These are phyloP conservation scores for Scaptomyza cyrtandrae DNA, from an alignment of 2,888 invertebrate genomes.

Conservation along the genomic window DNA sequence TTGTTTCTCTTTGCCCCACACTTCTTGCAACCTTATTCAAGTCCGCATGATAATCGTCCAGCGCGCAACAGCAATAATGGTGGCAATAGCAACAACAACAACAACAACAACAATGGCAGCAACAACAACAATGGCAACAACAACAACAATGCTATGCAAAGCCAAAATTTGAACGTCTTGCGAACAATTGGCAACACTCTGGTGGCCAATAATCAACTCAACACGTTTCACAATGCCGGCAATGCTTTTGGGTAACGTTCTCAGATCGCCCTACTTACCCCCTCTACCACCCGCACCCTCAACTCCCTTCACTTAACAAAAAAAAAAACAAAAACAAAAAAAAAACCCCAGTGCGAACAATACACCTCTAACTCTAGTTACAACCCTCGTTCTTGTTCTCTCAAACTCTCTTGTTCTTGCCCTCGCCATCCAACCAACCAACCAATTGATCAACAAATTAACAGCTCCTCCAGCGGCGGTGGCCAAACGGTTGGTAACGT, in stretches of 20 bases:
- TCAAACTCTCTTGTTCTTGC: constrained; percentile 44
- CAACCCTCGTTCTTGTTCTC: constrained; percentile 72
- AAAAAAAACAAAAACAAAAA: too few relatives aligned
- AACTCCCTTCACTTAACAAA: not conserved
- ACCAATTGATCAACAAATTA: constrained; percentile 20
- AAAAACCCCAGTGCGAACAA: constrained; percentile 35
- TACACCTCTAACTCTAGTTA: constrained; percentile 68
- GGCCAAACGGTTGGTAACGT: constrained; percentile 83
- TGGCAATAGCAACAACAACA: constrained; percentile 61
- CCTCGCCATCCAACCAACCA: constrained; percentile 31
- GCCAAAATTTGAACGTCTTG: constrained; percentile 83
- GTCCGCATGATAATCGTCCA: constrained; percentile 83
- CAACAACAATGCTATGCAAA: constrained; percentile 70
- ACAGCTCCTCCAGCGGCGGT: constrained; percentile 83
- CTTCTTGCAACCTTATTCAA: constrained; percentile 29
- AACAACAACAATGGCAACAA: constrained; percentile 61
- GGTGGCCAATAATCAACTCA: constrained; percentile 84
- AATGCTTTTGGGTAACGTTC: constrained; percentile 84
- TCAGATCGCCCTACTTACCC: constrained; percentile 75
- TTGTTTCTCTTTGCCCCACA: constrained; percentile 42
- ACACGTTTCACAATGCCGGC: constrained; percentile 84
- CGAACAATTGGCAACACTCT: constrained; percentile 84
- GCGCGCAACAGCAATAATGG: constrained; percentile 76
- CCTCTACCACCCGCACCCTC: not conserved
- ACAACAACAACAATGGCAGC: constrained; percentile 49